A percentile compares a stretch with the other conserved stretches of the same genome.
These are phyloP conservation scores for Piscicola geometra DNA, from an alignment of 2,888 invertebrate species.

Conservation along the genomic window DNA sequence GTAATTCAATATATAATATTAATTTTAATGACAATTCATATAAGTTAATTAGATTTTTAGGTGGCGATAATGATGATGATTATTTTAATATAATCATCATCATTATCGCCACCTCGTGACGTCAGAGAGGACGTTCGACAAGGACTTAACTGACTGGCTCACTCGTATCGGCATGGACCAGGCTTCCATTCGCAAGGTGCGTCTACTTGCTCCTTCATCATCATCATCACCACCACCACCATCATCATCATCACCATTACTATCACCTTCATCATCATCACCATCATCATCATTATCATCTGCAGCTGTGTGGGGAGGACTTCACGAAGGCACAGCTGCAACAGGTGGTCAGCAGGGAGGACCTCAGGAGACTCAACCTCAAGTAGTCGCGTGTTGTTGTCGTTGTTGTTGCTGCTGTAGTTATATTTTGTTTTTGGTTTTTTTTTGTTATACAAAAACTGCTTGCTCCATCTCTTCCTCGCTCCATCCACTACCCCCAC, in stretches of 20 bases:
- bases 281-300: not conserved
- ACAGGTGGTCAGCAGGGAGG: conserved; percentile 73
- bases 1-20: not conserved
- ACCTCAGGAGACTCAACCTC: conserved; percentile 72
- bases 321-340: conserved; percentile 76
- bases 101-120: too few relatives aligned
- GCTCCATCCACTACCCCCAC: not conserved
- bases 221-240: too few relatives aligned
- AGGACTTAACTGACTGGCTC: conserved; percentile 20
- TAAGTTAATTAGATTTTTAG: too few relatives aligned
- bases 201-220: not conserved
- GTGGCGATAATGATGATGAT: too few relatives aligned
- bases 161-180: conserved; percentile 16
- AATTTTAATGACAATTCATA: too few relatives aligned
- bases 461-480: not conserved
- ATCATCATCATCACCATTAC: conserved; percentile 5
- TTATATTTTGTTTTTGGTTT: not conserved
- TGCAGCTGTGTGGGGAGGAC: conserved; percentile 62
- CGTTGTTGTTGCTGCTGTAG: not conserved
- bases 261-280: not conserved
- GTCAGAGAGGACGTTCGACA: not conserved
- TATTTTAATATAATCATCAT: too few relatives aligned
- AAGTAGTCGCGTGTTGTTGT: conserved; percentile 60
- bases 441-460: not conserved
- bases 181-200: conserved; percentile 11